phyloP scores from a whole-genome alignment of 2,113 vertebrate species.

The Mormoops blainvillei region DNA sequence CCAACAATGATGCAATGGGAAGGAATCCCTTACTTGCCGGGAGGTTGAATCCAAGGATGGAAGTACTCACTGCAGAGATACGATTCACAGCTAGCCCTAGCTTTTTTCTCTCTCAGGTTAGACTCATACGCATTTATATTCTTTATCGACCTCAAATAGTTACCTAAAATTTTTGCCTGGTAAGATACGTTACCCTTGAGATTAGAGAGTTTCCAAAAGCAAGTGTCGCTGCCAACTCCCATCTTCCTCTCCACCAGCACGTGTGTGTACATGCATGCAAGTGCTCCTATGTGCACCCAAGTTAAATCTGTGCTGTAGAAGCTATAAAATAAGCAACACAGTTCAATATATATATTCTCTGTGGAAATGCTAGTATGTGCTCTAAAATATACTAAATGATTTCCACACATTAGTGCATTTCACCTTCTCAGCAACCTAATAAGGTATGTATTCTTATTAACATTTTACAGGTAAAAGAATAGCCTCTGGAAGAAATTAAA shows the following conservation, averaged over 20 bases:
- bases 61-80: neutral
- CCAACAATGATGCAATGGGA: neutral
- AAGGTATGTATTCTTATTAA: neutral
- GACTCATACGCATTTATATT: neutral
- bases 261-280: neutral
- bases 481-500: neutral
- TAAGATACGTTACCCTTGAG: neutral
- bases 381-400: neutral
- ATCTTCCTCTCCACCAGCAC: too few relatives aligned
- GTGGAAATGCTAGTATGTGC: neutral
- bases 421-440: neutral
- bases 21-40: neutral
- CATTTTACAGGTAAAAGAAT: neutral
- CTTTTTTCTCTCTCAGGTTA: neutral
- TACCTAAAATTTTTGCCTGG: neutral
- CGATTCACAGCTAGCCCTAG: neutral
- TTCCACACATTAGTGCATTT: neutral
- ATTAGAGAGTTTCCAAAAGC: neutral
- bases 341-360: neutral
- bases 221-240: neutral
- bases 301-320: neutral
- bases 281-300: neutral
- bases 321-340: neutral
- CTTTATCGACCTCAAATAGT: neutral
- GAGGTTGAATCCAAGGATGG: neutral